Base-by-base conservation (phyloP, 2,113 vertebrate species). In the Nibea albiflora region DNA sequence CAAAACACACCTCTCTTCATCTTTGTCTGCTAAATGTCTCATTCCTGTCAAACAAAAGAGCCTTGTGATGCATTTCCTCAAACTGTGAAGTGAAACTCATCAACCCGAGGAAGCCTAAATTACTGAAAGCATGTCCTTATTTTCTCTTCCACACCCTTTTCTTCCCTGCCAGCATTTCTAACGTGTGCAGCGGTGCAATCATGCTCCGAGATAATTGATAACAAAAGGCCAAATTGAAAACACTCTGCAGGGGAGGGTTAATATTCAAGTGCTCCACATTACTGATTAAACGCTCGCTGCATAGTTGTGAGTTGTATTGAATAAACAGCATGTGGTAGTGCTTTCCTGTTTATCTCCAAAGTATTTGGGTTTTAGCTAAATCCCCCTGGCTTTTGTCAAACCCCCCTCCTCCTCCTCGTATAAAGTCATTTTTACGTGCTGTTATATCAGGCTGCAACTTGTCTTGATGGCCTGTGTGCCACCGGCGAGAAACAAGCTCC, bases 141-240 rank as follows among this genome's bases (percentile, higher is more conserved):
- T 88, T 78, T 76, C 12, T 72, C 74, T 24, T 71, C 56, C 61
- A 52, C 70, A 39, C 73, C 64, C 61, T 70, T 46, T 61, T 71
- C 58, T 61, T 71, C 58, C 68, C 24, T 67, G 52, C 61, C 80
- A 73, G 44, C 47, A 47, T 77, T 69, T 76, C 50, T 58, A 47
- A 80, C 5, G 53, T 84, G 84, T 54, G 71, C 89, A 84, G 87
- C 74, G 3, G 50, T 84, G 89, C 89, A 93, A 81, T 91, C 88
- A 83, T 28, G 76, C 85, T 85, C 57, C 42, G 80, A 79, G 83
- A 88, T 89, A 89, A 90, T 81, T 81, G 85, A 91, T 81, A 83
- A 92, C 89, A 91, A 89, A 90, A 90, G 81, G 73, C 68, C 53
- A 87, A 92, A 92, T 90, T 87, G 89, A 92, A 92, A 92, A 81